These are phyloP conservation scores for Ceraclea dissimilis DNA, from an alignment of 2,888 invertebrate genomes.

Conservation along the genomic window DNA sequence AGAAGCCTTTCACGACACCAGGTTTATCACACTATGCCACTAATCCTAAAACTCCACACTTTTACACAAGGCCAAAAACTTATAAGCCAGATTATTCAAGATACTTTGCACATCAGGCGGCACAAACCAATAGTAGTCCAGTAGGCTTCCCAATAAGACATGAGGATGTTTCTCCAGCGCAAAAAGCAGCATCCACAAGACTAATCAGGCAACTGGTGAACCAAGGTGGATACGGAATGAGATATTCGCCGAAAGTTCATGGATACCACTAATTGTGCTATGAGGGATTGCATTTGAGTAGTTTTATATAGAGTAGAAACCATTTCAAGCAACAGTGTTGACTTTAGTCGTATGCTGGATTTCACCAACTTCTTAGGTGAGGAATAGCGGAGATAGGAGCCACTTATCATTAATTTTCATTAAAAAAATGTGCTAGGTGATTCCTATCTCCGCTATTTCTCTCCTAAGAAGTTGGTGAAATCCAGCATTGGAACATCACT, in stretches of 20 bases:
- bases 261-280: no score
- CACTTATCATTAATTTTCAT: no score
- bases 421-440: no score
- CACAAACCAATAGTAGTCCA: slow-evolving; percentile 18
- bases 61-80: slow-evolving; percentile 6
- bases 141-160: slow-evolving; percentile 19
- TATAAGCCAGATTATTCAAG: slow-evolving; percentile 22
- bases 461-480: no score
- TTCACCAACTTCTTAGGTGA: no score
- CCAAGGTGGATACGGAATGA: slow-evolving; percentile 26
- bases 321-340: no score
- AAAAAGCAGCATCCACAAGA: slow-evolving; percentile 24
- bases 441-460: no score
- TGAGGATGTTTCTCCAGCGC: slow-evolving; percentile 15
- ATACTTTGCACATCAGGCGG: slow-evolving; percentile 18
- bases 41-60: slow-evolving; percentile 7
- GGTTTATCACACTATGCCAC: slow-evolving; percentile 42
- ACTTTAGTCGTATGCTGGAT: no score
- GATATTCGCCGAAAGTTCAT: slow-evolving; percentile 22
- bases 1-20: slow-evolving; percentile 40
- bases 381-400: no score
- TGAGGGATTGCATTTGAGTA: neutral
- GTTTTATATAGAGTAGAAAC: no score
- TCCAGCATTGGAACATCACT: no score
- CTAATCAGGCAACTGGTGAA: slow-evolving; percentile 22